phyloP scores from a whole-genome alignment of 2,113 vertebrate genomes.

The Girardinichthys multiradiatus region DNA sequence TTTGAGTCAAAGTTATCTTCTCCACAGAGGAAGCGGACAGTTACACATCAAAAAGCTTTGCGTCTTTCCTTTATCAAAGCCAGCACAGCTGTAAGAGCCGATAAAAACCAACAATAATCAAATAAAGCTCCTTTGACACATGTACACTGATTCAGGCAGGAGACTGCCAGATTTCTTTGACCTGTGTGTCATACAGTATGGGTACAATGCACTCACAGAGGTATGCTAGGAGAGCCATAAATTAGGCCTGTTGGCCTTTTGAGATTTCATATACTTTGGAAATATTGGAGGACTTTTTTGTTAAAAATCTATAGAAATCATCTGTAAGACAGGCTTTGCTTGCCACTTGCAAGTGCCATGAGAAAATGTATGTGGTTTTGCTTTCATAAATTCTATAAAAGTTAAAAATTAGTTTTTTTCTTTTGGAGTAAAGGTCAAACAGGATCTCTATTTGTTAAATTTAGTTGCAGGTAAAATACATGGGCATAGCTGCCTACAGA shows the following conservation, averaged over 20 bases:
- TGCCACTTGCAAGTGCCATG: slow-evolving; percentile 11
- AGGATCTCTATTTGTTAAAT: slow-evolving; percentile 11
- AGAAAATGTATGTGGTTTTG: slow-evolving; percentile 22
- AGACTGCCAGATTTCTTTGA: slow-evolving; percentile 30
- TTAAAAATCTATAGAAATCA: slow-evolving; percentile 28
- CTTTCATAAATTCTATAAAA: slow-evolving; percentile 15
- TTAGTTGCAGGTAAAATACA: not conserved
- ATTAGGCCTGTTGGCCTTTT: slow-evolving; percentile 13
- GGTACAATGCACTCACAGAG: slow-evolving; percentile 44
- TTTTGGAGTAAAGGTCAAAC: not conserved
- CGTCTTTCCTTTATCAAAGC: slow-evolving; percentile 57
- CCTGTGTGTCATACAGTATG: slow-evolving; percentile 36
- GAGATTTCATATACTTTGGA: slow-evolving; percentile 43
- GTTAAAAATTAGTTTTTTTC: not conserved
- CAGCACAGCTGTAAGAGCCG: slow-evolving; percentile 60
- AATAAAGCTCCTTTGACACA: slow-evolving; percentile 37
- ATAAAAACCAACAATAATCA: slow-evolving; percentile 63
- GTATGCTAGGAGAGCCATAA: slow-evolving; percentile 41
- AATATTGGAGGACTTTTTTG: slow-evolving; percentile 30
- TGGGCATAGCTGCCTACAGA: not conserved
- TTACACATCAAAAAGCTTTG: slow-evolving; percentile 36
- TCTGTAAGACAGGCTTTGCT: slow-evolving; percentile 42
- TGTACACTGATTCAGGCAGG: slow-evolving; percentile 11
- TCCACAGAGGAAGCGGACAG: slow-evolving; percentile 47
- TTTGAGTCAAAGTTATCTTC: slow-evolving; percentile 47